Evolutionary conservation across 2,113 vertebrate species (phyloP), one percentile per base, ranked within the genome.

Genomic region (Tiliqua scincoides): DNA sequence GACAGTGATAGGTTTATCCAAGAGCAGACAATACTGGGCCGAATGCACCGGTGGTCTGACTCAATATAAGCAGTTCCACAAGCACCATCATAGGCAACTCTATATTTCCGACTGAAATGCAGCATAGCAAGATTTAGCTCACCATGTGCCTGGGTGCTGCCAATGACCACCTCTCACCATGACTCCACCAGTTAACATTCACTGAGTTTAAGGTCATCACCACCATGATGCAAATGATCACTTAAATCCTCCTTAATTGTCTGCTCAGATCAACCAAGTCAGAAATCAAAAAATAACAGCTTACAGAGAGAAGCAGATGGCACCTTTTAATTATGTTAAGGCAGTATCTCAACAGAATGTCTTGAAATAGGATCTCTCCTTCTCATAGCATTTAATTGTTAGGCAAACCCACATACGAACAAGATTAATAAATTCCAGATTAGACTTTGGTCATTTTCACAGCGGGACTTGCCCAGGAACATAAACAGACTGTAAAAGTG

Each of bases 401-500:
- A 48, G 72, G 72, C 14, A 73, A 85, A 18, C 67, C 48, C 27
- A 32, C 67, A 43, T 32, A 59, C 12, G 88, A 1, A 17, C 11
- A 0, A 6, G n/a, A 62, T 85, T 91, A 81, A 61, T 88, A 87
- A 83, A 89, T 87, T 71, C 35, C 87, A 59, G 82, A 25, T 71
- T 82, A 61, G 21, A 32, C 62, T 71, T 90, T 93, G 57, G 18
- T 32, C 62, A 73, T 90, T 93, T 93, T 67, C 83, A 85, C 80
- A 43, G 27, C 1, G 2, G 87, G 82, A 87, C 70, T 85, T 85
- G 87, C 54, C 15, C 0, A 76, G 89, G 48, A 78, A 27, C 67
- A 88, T 80, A 93, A 90, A 92, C 0, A 84, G 72, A 89, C 86
- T 84, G 88, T 86, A 91, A 93, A 91, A 82, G 77, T 25, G 23